phyloP scores from a whole-genome alignment of 2,888 invertebrate species.

The Arrhopalites spinosus region DNA sequence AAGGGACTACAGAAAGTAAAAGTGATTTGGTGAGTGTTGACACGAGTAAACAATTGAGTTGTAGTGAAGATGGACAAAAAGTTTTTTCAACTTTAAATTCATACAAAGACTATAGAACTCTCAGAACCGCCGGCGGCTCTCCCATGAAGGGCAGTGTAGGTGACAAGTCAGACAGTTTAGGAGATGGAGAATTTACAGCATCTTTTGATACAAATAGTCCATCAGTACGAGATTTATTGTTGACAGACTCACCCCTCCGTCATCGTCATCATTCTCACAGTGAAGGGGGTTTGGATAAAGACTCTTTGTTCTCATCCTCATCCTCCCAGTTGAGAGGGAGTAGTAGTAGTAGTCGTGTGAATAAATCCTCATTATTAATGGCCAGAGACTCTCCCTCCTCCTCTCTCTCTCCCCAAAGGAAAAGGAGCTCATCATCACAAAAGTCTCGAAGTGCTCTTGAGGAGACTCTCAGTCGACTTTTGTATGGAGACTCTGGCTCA shows the following conservation, averaged over 20 bases:
- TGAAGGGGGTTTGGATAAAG: neutral
- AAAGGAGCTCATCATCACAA: slow-evolving; percentile 27
- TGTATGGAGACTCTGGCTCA: slow-evolving; percentile 50
- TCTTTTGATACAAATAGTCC: neutral
- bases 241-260: neutral
- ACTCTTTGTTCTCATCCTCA: neutral
- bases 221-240: neutral
- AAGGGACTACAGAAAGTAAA: neutral
- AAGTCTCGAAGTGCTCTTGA: slow-evolving; percentile 51
- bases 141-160: slow-evolving; percentile 60
- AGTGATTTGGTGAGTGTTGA: neutral
- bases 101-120: slow-evolving; percentile 73
- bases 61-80: neutral
- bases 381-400: slow-evolving; percentile 10
- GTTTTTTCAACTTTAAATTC: slow-evolving; percentile 65
- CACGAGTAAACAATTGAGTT: neutral
- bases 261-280: neutral
- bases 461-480: slow-evolving; percentile 50
- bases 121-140: slow-evolving; percentile 65
- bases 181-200: slow-evolving; percentile 3
- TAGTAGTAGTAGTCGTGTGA: no score
- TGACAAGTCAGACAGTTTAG: neutral
- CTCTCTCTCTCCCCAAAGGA: slow-evolving; percentile 28
- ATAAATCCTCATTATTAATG: neutral
- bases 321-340: neutral